These are phyloP conservation scores for Nymphalis polychloros DNA, from an alignment of 2,888 invertebrate species.

Conservation along the genomic window DNA sequence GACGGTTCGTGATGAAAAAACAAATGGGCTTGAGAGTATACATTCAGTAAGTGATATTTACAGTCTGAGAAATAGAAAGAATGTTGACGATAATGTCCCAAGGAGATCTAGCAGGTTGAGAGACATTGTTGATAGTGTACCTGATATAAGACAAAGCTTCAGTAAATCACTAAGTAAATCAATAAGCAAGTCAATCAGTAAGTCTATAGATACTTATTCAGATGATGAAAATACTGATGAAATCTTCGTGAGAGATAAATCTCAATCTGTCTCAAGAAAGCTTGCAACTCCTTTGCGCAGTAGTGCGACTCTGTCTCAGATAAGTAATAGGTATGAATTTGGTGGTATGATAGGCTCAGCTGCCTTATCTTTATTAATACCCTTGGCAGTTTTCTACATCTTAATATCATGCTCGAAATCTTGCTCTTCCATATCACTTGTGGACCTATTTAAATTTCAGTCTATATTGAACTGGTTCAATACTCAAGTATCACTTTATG, in stretches of 20 bases:
- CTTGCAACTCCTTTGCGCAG: conserved; percentile 69
- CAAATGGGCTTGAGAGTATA: conserved; percentile 58
- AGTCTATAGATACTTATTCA: conserved; percentile 65
- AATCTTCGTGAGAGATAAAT: conserved; percentile 55
- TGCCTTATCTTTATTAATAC: conserved; percentile 59
- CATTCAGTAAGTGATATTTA: conserved; percentile 52
- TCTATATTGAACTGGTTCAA: conserved; percentile 55
- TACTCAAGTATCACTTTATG: conserved; percentile 54
- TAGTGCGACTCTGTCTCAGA: conserved; percentile 51
- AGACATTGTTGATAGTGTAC: conserved; percentile 58
- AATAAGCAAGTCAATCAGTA: conserved; percentile 65
- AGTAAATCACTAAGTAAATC: conserved; percentile 69
- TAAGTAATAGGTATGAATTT: conserved; percentile 66
- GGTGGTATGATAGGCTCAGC: conserved; percentile 65
- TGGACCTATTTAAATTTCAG: conserved; percentile 54
- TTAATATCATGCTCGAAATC: conserved; percentile 61
- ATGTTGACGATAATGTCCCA: conserved; percentile 58
- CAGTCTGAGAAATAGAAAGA: conserved; percentile 58
- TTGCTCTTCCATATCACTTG: conserved; percentile 60
- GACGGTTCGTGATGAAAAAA: conserved; percentile 46
- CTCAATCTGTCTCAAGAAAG: conserved; percentile 61
- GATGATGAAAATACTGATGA: conserved; percentile 69
- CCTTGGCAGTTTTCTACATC: conserved; percentile 60
- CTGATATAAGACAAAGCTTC: conserved; percentile 62
- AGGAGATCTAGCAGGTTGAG: conserved; percentile 64